phyloP scores from a whole-genome alignment of 1,140 invertebrate genomes.

The Lutraria rhynchaena region DNA sequence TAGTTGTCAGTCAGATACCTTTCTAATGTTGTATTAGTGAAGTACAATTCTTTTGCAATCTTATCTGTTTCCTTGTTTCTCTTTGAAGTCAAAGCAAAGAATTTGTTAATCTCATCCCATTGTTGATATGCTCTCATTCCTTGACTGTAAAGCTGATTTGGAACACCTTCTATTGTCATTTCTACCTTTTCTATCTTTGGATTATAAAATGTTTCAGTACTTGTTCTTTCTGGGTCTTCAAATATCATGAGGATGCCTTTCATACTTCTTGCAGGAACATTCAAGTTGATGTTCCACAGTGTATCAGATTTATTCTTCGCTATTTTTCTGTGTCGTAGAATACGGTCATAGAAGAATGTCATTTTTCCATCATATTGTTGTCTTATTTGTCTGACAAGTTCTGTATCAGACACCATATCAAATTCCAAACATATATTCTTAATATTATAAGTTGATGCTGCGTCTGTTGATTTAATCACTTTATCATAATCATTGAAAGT shows the following conservation, averaged over 20 bases:
- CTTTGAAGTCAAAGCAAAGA: background rate
- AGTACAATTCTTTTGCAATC: slow-evolving; percentile 3
- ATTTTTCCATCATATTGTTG: slow-evolving; percentile 30
- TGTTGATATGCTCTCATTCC: no score
- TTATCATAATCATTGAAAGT: no score
- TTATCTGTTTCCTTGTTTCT: slow-evolving; percentile 27
- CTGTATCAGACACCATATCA: slow-evolving; percentile 1
- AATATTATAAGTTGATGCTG: slow-evolving; percentile 28
- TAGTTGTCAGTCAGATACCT: no score
- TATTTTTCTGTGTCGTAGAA: slow-evolving; percentile 16
- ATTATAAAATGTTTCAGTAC: slow-evolving; percentile 43
- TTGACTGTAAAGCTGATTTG: no score
- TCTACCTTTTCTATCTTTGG: slow-evolving; percentile 57
- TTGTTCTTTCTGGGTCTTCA: slow-evolving; percentile 52
- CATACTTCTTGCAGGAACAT: slow-evolving; percentile 54
- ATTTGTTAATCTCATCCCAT: slow-evolving; percentile 53
- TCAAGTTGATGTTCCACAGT: no score
- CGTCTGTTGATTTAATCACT: no score
- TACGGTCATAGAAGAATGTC: slow-evolving; percentile 29
- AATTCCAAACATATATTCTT: slow-evolving; percentile 28
- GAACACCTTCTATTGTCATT: no score
- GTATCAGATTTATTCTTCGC: no score
- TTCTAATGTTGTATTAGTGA: no score
- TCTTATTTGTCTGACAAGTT: background rate
- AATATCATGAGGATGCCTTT: slow-evolving; percentile 65